Conservation (phyloP, 2,888 invertebrate genomes). For the Drosophila borborema region DNA sequence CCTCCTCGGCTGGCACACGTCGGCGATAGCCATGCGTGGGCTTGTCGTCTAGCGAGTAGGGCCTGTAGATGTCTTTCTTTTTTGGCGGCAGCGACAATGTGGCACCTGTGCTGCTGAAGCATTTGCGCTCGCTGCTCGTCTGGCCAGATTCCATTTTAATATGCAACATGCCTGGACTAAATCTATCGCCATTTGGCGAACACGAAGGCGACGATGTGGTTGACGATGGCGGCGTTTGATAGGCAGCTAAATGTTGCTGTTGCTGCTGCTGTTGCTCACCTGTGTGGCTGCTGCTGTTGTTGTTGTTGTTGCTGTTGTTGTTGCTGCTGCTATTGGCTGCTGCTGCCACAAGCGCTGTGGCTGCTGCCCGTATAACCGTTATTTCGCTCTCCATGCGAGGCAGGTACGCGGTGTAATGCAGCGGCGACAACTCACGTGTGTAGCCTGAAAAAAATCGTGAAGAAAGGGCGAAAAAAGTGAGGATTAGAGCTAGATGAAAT, state of each 20-base stretch:
- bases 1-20: constrained; percentile 91
- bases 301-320: constrained; percentile 9
- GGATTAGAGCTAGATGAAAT: constrained; percentile 11
- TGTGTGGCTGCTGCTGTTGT: neutral
- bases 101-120: constrained; percentile 94
- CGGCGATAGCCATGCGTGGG: constrained; percentile 81
- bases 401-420: constrained; percentile 91
- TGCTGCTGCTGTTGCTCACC: constrained; percentile 12
- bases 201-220: constrained; percentile 85
- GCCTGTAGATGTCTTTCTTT: constrained; percentile 95
- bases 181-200: constrained; percentile 76
- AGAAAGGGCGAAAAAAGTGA: neutral
- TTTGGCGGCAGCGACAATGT: constrained; percentile 93
- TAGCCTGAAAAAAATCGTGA: constrained; percentile 87
- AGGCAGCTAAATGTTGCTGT: constrained; percentile 75
- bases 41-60: constrained; percentile 92
- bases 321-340: constrained; percentile 35
- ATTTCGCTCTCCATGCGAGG: constrained; percentile 88
- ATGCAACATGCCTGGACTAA: constrained; percentile 82
- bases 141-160: constrained; percentile 82
- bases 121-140: constrained; percentile 92
- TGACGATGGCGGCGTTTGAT: constrained; percentile 84
- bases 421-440: constrained; percentile 91
- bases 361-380: constrained; percentile 85
- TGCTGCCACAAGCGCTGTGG: constrained; percentile 70